Conservation (phyloP, 2,797 vertebrate species). For the Hyperoplus immaculatus region DNA sequence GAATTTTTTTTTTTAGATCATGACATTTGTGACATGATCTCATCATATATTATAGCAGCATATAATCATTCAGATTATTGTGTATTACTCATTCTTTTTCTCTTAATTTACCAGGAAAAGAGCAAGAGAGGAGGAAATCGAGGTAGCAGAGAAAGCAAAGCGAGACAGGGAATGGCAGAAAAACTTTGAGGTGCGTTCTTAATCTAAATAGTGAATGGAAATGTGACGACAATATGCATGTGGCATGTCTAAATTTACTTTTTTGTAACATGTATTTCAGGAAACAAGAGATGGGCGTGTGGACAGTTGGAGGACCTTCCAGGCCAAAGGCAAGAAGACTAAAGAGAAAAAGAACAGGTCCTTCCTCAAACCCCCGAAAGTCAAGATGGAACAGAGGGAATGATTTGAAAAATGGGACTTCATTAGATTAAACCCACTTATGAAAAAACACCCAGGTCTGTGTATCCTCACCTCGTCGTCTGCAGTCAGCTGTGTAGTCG, state of each 20-base stretch:
- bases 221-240: not conserved
- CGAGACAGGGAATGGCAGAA: conserved; percentile 98
- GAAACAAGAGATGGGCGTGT: conserved; percentile 98
- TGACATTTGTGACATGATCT: too few relatives aligned
- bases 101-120: conserved; percentile 88
- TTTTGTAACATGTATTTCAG: conserved; percentile 73
- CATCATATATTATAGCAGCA: too few relatives aligned
- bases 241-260: not conserved
- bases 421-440: conserved; percentile 42
- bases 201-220: not conserved
- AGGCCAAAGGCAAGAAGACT: conserved; percentile 96
- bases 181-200: conserved; percentile 94
- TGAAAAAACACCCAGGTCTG: conserved; percentile 36
- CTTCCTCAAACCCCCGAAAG: conserved; percentile 98
- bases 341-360: conserved; percentile 97
- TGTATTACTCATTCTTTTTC: not conserved
- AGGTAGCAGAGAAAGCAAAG: conserved; percentile 95
- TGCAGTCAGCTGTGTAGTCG: conserved; percentile 56
- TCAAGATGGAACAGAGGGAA: conserved; percentile 99
- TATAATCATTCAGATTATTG: not conserved
- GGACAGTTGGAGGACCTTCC: conserved; percentile 98
- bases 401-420: conserved; percentile 79
- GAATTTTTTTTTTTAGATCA: too few relatives aligned
- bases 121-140: conserved; percentile 97
- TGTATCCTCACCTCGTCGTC: conserved; percentile 56